Base-by-base conservation (phyloP, 2,797 vertebrate genomes). In the Euthynnus affinis region DNA sequence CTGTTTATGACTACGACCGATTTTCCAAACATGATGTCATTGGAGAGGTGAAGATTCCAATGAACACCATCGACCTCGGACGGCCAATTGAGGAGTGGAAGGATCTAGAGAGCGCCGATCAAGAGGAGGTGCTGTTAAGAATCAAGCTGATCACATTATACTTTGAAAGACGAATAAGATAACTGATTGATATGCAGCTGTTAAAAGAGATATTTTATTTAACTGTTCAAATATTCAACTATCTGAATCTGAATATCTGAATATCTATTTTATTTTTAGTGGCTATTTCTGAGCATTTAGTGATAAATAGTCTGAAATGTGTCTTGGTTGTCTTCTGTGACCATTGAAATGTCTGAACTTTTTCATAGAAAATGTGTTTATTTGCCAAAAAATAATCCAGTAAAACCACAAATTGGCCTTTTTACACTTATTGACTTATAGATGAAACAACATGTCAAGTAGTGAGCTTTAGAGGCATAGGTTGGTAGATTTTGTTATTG, bases 1-100 rank as follows among this genome's bases (percentile, higher is more conserved):
- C 97, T 22, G 98, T 99, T 87, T 99, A 97, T 0, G 98, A 99
- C 93, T 99, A 99, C 0, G 98, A 99, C 81, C 97, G 98, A 80
- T 99, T 99, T 92, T 99, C 98, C 90, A 99, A 99, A 85, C 98
- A 99, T 0, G 98, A 99, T 82, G 97, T 99, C 85, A 99, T 99
- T 0, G 98, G 98, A 0, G 98, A 99, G 89, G 97, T 99, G 66
- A 98, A 98, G 89, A 89, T 99, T 23, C 94, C 97, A 76, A 99
- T 99, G 98, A 99, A 99, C 93, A 97, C 97, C 0, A 95, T 99
- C 76, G 98, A 99, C 92, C 94, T 99, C 0, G 98, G 97, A 14
- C 96, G 98, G 85, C 97, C 98, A 57, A 97, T 99, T 0, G 98
- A 99, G 91, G 98, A 99, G 85, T 99, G 98, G 98, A 77, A 90